Base-by-base conservation (phyloP, 2,797 vertebrate species). In the Tapirus indicus region DNA sequence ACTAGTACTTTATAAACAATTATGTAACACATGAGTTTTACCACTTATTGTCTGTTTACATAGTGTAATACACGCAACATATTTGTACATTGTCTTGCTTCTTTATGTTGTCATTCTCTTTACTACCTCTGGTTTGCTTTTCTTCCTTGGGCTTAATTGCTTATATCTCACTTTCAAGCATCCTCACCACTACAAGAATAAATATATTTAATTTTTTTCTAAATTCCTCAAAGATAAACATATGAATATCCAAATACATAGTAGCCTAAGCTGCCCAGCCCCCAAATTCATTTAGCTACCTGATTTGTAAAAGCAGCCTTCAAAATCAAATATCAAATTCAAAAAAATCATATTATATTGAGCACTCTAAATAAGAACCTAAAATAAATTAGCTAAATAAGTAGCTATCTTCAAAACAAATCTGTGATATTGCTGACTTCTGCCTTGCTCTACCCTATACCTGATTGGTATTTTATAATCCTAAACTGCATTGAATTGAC, bases 271-370 rank as follows among this genome's bases (percentile, higher is more conserved):
- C 4, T 54, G 78, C 77, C 41, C 18, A 80, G 17, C 6, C 9
- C 20, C 10, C 29, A 94, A 86, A 68, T 85, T 75, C n/a, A 64
- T 68, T 92, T 44, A 85, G 17, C 6, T 12, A 68, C 7, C 23
- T 89, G 44, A 82, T 78, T 86, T 95, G 69, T 47, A 62, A 79
- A 69, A 41, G 17, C 0, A 82, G 20, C 1, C 0, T 35, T 90
- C 23, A 74, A 95, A 80, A 71, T 72, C 14, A 85, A 92, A 88
- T 49, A 54, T 85, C 16, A 93, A 60, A 91, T 68, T 88, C 7
- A 84, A 69, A 32, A 18, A 75, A 78, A 77, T 60, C 6, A 64
- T 58, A 82, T 35, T 62, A 54, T 86, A 58, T 27, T 56, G 52
- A 95, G 23, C 18, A 74, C 20, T 69, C 52, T 90, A 41, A 83